phyloP scores from a whole-genome alignment of 2,113 vertebrate species.

The Pampusana beccarii region DNA sequence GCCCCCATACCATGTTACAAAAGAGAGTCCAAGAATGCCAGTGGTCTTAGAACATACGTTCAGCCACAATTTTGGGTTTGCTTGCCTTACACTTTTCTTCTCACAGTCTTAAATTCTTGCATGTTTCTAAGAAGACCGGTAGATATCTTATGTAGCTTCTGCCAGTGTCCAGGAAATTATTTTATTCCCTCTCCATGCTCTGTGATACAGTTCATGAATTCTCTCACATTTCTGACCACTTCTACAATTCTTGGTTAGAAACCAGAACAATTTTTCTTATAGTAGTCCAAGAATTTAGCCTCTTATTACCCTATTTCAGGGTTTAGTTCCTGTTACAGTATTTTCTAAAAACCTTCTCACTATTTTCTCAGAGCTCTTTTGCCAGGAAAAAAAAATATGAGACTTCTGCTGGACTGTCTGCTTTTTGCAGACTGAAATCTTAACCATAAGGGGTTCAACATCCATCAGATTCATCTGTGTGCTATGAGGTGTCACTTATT shows the following conservation, averaged over 20 bases:
- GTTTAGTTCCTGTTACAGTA: background rate
- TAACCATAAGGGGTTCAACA: background rate
- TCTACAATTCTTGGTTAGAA: background rate
- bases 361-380: background rate
- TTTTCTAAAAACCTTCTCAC: background rate
- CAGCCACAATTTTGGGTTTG: background rate
- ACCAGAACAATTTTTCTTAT: background rate
- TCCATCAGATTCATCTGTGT: fast-evolving
- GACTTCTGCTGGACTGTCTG: background rate
- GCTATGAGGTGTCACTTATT: background rate
- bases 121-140: background rate
- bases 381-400: background rate
- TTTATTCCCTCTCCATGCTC: background rate
- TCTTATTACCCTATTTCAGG: background rate
- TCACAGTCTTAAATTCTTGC: background rate
- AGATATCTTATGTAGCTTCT: background rate
- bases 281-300: background rate
- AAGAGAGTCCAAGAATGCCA: background rate
- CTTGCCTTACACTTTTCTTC: background rate
- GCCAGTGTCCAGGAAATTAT: background rate
- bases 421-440: background rate
- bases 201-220: background rate
- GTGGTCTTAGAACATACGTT: background rate
- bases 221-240: background rate
- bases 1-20: no score